These are phyloP conservation scores for Orientallactaga sibirica DNA, from an alignment of 2,797 vertebrate genomes.

Conservation along the genomic window DNA sequence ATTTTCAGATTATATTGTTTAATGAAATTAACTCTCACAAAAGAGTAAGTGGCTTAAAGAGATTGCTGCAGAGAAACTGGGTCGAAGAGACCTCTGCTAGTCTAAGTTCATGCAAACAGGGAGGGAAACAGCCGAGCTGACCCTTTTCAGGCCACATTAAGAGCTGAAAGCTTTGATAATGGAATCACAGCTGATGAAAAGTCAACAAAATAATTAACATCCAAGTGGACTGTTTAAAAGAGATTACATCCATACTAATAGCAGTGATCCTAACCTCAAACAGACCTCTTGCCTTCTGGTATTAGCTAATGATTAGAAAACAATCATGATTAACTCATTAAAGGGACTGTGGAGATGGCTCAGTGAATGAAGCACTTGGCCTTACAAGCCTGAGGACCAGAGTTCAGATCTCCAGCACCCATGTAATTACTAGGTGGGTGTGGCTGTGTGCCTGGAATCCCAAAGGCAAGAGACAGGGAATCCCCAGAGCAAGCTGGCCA, in stretches of 20 bases:
- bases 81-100: constrained; percentile 50
- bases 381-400: too few relatives aligned
- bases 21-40: constrained; percentile 78
- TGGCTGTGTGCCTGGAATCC: too few relatives aligned
- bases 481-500: too few relatives aligned
- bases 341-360: too few relatives aligned
- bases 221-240: constrained; percentile 12
- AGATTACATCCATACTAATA: constrained; percentile 11
- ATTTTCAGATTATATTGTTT: constrained; percentile 79
- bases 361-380: too few relatives aligned
- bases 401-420: too few relatives aligned
- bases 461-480: too few relatives aligned
- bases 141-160: constrained; percentile 24
- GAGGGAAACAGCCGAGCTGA: neutral
- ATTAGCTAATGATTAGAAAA: constrained; percentile 51
- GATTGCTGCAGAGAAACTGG: constrained; percentile 44
- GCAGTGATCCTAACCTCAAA: constrained; percentile 10
- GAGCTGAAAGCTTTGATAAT: neutral
- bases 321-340: neutral
- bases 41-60: constrained; percentile 71
- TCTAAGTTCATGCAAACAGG: constrained; percentile 52
- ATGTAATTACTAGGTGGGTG: too few relatives aligned
- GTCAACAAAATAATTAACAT: constrained; percentile 65
- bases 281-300: neutral
- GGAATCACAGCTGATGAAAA: constrained; percentile 46